Conservation (phyloP, 2,888 invertebrate genomes). For the Dastarcus helophoroides region DNA sequence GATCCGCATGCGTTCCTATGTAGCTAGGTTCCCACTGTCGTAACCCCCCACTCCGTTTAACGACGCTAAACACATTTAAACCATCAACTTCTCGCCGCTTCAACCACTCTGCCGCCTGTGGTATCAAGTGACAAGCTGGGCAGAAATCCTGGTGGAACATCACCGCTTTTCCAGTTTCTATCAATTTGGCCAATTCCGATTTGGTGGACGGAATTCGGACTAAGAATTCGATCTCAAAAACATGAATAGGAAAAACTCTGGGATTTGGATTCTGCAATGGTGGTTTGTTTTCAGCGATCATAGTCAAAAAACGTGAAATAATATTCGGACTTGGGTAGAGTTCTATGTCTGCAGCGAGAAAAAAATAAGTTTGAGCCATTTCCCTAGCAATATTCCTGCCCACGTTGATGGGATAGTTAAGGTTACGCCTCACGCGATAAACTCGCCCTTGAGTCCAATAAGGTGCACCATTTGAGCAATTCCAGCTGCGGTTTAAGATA, state of each 20-base stretch:
- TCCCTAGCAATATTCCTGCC: constrained; percentile 83
- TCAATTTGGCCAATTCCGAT: constrained; percentile 53
- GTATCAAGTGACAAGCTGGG: constrained; percentile 80
- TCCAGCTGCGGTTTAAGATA: too few species aligned
- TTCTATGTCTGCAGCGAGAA: constrained; percentile 82
- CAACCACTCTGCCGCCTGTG: constrained; percentile 77
- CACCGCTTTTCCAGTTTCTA: constrained; percentile 67
- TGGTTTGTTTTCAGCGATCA: constrained; percentile 58
- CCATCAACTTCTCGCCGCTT: constrained; percentile 56
- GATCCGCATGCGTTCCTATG: constrained; percentile 80
- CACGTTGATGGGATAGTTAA: constrained; percentile 86
- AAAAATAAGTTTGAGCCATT: constrained; percentile 67
- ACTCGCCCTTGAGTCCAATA: too few species aligned
- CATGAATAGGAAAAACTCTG: constrained; percentile 76
- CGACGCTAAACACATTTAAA: constrained; percentile 72
- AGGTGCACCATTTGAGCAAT: too few species aligned
- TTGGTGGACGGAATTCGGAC: constrained; percentile 61
- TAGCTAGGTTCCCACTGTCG: constrained; percentile 90
- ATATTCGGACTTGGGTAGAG: constrained; percentile 79
- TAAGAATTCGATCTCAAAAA: constrained; percentile 73
- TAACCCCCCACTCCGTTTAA: constrained; percentile 66
- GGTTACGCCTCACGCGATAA: too few species aligned
- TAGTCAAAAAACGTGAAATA: constrained; percentile 69
- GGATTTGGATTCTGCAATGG: constrained; percentile 49
- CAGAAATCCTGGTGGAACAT: constrained; percentile 88